Evolutionary conservation across 2,888 invertebrate genomes (phyloP).

Genomic region (Aspidiotus destructor): DNA sequence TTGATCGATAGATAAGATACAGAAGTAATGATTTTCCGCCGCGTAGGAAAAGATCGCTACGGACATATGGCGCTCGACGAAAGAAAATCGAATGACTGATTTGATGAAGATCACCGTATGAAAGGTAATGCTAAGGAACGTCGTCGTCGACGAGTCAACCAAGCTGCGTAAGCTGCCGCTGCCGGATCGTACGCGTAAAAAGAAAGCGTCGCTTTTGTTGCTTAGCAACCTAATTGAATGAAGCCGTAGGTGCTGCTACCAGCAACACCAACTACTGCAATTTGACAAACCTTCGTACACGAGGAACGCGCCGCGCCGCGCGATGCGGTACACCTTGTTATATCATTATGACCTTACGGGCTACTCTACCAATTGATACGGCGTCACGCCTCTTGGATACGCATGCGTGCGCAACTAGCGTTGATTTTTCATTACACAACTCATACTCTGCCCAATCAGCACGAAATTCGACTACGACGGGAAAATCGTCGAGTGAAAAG

Average conservation of each 20-base stretch:
- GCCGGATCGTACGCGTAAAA: neutral
- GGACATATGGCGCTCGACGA: slow-evolving; percentile 7
- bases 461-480: slow-evolving; percentile 3
- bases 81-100: slow-evolving; percentile 28
- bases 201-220: slow-evolving; percentile 22
- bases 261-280: slow-evolving; percentile 9
- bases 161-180: too few species aligned
- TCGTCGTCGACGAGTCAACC: neutral
- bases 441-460: neutral
- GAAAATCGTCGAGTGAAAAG: neutral
- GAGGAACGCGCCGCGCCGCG: too few species aligned
- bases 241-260: slow-evolving; percentile 6
- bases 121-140: neutral
- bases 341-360: slow-evolving; percentile 7
- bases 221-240: slow-evolving; percentile 22
- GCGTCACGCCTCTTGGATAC: slow-evolving; percentile 21
- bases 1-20: neutral
- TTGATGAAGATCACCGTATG: neutral
- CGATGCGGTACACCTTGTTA: too few species aligned
- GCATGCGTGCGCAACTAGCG: slow-evolving; percentile 11
- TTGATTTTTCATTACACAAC: slow-evolving; percentile 19
- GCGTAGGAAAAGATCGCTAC: slow-evolving; percentile 5
- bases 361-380: slow-evolving; percentile 18
- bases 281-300: slow-evolving; percentile 29
- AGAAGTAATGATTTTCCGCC: neutral